Conservation (phyloP, 2,113 vertebrate genomes). For the Hyperopisus bebe region DNA sequence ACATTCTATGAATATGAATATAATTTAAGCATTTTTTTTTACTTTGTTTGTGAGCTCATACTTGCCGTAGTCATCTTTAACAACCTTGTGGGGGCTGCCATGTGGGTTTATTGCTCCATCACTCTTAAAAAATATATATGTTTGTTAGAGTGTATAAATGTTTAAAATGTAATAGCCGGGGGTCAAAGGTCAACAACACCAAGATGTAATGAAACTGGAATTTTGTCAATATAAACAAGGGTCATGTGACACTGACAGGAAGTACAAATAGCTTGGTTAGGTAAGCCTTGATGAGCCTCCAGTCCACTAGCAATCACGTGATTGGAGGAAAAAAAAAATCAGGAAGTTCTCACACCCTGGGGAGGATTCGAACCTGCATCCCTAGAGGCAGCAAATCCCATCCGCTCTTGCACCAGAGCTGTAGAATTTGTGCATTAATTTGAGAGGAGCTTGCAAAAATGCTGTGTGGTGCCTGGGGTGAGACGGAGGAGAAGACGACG, state of each 20-base stretch:
- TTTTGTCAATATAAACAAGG: neutral
- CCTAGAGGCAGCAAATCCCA: too few species aligned
- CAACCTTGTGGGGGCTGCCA: neutral
- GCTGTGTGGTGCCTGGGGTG: neutral
- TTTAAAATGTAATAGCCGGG: neutral
- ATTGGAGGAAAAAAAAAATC: neutral
- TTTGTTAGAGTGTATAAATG: neutral
- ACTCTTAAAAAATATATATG: neutral
- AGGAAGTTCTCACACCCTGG: neutral
- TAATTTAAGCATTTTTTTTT: neutral
- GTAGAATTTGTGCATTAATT: neutral
- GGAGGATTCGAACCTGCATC: neutral
- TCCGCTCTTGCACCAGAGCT: neutral
- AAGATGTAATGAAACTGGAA: neutral
- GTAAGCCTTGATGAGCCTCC: neutral
- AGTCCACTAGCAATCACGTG: neutral
- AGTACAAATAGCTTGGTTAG: neutral
- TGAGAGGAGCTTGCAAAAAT: neutral
- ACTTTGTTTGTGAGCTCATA: neutral
- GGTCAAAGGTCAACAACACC: constrained; percentile 2
- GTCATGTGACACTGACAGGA: neutral
- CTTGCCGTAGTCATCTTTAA: neutral
- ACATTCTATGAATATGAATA: neutral
- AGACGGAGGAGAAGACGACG: neutral
- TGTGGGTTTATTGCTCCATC: neutral